Evolutionary conservation across 2,888 invertebrate species (phyloP).

Genomic region (Brenthis ino): DNA sequence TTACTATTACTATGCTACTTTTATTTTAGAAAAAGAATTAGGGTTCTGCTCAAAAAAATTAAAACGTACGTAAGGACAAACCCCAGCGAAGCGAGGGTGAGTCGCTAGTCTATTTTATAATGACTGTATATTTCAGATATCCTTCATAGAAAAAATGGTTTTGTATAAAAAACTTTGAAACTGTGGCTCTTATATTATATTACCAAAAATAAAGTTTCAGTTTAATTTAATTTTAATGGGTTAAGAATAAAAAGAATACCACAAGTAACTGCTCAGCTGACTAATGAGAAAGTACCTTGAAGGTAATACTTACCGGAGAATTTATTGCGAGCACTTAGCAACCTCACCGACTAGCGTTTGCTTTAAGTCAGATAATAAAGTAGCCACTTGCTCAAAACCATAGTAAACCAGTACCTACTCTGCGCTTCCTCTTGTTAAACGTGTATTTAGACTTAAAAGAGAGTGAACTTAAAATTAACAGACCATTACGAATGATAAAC

Average conservation of each 20-base stretch:
- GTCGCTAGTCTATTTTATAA: no score
- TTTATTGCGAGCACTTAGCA: slow-evolving; percentile 74
- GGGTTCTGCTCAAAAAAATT: no score
- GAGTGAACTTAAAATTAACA: not conserved
- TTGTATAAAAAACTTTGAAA: slow-evolving; percentile 50
- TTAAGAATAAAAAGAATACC: slow-evolving; percentile 29
- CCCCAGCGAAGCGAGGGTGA: no score
- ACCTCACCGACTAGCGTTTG: slow-evolving; percentile 56
- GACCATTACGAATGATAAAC: not conserved
- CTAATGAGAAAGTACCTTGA: slow-evolving; percentile 70
- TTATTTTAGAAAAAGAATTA: no score
- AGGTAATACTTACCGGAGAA: slow-evolving; percentile 61
- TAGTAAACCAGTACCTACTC: slow-evolving; percentile 42
- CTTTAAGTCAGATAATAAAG: slow-evolving; percentile 57
- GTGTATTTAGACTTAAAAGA: not conserved
- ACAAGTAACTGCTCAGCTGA: slow-evolving; percentile 42
- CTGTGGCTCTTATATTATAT: slow-evolving; percentile 23
- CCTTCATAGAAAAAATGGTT: not conserved
- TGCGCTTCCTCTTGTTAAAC: slow-evolving; percentile 5
- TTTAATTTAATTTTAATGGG: slow-evolving; percentile 19
- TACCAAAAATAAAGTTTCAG: slow-evolving; percentile 2
- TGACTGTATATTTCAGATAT: no score
- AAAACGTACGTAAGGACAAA: no score
- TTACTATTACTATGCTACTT: no score
- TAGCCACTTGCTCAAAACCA: slow-evolving; percentile 52